Evolutionary conservation across 1,140 invertebrate species (phyloP).

Genomic region (Trachymyrmex septentrionalis): DNA sequence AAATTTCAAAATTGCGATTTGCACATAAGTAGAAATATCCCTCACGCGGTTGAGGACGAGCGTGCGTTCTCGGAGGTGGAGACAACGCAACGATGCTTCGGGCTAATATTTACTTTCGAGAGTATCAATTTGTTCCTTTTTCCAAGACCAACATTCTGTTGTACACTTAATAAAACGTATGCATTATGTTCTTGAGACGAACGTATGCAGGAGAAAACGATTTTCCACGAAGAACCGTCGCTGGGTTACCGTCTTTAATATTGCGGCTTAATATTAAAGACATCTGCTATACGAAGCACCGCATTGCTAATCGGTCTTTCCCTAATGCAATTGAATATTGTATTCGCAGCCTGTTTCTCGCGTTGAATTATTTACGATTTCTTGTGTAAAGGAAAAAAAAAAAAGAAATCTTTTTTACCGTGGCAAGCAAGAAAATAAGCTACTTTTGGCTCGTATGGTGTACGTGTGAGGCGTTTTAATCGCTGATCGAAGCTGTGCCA

Average conservation of each 20-base stretch:
- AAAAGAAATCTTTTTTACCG: background rate
- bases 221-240: slow-evolving; percentile 1
- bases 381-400: background rate
- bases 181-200: slow-evolving; percentile 4
- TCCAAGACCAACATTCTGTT: background rate
- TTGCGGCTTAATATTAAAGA: background rate
- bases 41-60: slow-evolving; percentile 12
- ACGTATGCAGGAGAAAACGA: background rate
- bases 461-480: slow-evolving; percentile 13
- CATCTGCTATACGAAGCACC: background rate
- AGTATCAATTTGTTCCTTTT: slow-evolving; percentile 23
- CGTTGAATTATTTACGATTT: slow-evolving; percentile 31
- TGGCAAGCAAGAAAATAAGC: background rate
- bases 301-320: background rate
- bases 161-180: slow-evolving; percentile 6
- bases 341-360: background rate
- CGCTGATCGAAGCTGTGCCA: slow-evolving; percentile 30
- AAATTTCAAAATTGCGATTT: slow-evolving; percentile 19
- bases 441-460: background rate
- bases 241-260: background rate
- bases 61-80: slow-evolving; percentile 14
- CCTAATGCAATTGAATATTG: slow-evolving; percentile 4
- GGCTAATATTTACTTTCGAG: slow-evolving; percentile 52
- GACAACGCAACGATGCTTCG: background rate
- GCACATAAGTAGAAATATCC: background rate